These are phyloP conservation scores for Oscarella lobularis DNA, from an alignment of 37 sponge, comb jelly and placozoan species.

Conservation along the genomic window DNA sequence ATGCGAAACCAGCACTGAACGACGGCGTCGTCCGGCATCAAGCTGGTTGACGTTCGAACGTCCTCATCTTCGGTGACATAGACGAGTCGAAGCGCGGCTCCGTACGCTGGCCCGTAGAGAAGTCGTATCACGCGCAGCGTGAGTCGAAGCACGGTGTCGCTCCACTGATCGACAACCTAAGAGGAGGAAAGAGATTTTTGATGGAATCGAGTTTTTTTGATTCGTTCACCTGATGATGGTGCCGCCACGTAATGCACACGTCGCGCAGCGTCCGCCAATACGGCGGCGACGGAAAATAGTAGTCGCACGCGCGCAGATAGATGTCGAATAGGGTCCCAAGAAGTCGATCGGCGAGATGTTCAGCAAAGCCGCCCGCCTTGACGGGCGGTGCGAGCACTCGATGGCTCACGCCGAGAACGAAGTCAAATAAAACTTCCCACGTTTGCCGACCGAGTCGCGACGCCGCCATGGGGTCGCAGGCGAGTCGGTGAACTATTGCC, in stretches of 20 bases:
- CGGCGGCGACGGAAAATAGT: slow-evolving; percentile 53
- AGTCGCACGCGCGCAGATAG: slow-evolving; percentile 46
- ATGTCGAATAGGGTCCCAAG: slow-evolving; percentile 46
- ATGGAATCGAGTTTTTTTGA: no score
- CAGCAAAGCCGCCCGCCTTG: slow-evolving; percentile 22
- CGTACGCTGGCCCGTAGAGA: slow-evolving; percentile 43
- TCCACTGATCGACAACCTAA: slow-evolving; percentile 67
- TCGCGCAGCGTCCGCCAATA: slow-evolving; percentile 70
- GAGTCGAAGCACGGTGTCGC: slow-evolving; percentile 26
- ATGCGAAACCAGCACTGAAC: slow-evolving; percentile 80
- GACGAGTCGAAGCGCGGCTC: background rate
- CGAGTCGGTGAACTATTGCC: slow-evolving; percentile 13
- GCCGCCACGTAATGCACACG: slow-evolving; percentile 56
- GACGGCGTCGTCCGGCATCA: slow-evolving; percentile 22
- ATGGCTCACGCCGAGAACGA: slow-evolving; percentile 35
- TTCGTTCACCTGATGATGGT: slow-evolving; percentile 39
- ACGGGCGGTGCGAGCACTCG: slow-evolving; percentile 42
- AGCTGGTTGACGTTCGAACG: slow-evolving; percentile 3
- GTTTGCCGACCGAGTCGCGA: slow-evolving; percentile 21
- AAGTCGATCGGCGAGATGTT: slow-evolving; percentile 22
- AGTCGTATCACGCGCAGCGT: slow-evolving; percentile 30
- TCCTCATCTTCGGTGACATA: slow-evolving; percentile 6
- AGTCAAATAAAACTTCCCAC: slow-evolving; percentile 28
- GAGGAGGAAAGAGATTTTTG: no score
- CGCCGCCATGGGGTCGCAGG: slow-evolving; percentile 1